Evolutionary conservation across 1,140 invertebrate species (phyloP).

Genomic region (Heliothis virescens): DNA sequence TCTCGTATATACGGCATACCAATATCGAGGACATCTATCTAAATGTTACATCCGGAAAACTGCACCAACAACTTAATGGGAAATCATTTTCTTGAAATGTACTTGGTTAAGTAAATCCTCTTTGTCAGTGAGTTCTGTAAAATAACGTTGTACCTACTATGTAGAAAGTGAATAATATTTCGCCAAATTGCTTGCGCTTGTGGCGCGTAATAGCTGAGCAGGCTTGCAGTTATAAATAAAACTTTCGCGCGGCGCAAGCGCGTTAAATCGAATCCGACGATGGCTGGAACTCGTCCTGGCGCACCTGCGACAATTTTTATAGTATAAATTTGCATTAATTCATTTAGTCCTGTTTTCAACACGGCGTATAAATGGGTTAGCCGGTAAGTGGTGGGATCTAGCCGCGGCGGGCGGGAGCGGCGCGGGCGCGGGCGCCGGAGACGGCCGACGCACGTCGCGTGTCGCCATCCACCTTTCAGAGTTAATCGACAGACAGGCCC

Average conservation of each 20-base stretch:
- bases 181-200: constrained; percentile 59
- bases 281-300: constrained; percentile 79
- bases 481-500: constrained; percentile 59
- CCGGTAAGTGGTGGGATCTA: constrained; percentile 81
- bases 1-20: constrained; percentile 12
- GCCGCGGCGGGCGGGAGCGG: constrained; percentile 55
- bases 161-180: constrained; percentile 53
- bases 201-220: constrained; percentile 57
- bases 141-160: neutral
- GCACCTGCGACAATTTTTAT: constrained; percentile 86
- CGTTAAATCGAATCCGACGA: constrained; percentile 82
- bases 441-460: constrained; percentile 41
- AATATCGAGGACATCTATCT: neutral
- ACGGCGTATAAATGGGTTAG: constrained; percentile 84
- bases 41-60: neutral
- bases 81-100: neutral
- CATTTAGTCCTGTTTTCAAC: constrained; percentile 84
- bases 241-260: constrained; percentile 77
- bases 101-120: too few relatives aligned
- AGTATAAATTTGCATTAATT: constrained; percentile 86
- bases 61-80: neutral
- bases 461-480: constrained; percentile 31
- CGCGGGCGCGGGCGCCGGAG: constrained; percentile 23
- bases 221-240: constrained; percentile 79
- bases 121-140: neutral